A percentile compares a stretch with the other conserved stretches of the same genome.
phyloP scores from a whole-genome alignment of 2,888 invertebrate genomes.

The Eulithis testata region DNA sequence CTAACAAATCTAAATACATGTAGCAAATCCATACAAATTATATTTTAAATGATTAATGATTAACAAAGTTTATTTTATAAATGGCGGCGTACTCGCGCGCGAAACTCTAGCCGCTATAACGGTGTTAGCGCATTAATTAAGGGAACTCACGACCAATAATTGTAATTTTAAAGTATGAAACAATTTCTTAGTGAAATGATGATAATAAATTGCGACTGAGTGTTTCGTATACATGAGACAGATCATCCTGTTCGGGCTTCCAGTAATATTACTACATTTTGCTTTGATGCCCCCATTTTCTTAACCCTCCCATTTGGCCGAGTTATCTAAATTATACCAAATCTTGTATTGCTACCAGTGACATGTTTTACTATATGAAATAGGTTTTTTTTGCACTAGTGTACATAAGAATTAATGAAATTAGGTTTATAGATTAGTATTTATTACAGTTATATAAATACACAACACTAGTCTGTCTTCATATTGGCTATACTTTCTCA shows the following conservation, averaged over 20 bases:
- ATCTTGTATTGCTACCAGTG: conserved; percentile 60
- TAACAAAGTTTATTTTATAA: conserved; percentile 32
- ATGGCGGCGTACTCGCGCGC: conserved; percentile 53
- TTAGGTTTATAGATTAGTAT: conserved; percentile 71
- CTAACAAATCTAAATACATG: conserved; percentile 31
- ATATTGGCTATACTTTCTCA: conserved; percentile 14
- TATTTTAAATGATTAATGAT: conserved; percentile 35
- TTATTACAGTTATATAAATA: conserved; percentile 58
- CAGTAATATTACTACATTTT: conserved; percentile 71
- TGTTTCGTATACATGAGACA: conserved; percentile 62
- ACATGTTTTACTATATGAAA: conserved; percentile 48
- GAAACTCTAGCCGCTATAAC: conserved; percentile 60
- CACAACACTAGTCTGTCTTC: conserved; percentile 15
- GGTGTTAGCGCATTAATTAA: conserved; percentile 67
- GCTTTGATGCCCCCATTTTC: conserved; percentile 62
- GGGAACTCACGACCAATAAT: conserved; percentile 83
- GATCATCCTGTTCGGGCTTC: conserved; percentile 82
- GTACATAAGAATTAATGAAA: conserved; percentile 64
- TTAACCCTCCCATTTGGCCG: conserved; percentile 35
- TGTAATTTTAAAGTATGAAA: conserved; percentile 71
- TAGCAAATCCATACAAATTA: conserved; percentile 34
- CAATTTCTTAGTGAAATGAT: conserved; percentile 76
- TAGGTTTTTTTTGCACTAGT: conserved; percentile 64
- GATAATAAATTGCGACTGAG: conserved; percentile 79
- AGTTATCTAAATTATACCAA: conserved; percentile 30